Conservation (phyloP, 2,888 invertebrate species). For the Drosophila parthenogenetica region DNA sequence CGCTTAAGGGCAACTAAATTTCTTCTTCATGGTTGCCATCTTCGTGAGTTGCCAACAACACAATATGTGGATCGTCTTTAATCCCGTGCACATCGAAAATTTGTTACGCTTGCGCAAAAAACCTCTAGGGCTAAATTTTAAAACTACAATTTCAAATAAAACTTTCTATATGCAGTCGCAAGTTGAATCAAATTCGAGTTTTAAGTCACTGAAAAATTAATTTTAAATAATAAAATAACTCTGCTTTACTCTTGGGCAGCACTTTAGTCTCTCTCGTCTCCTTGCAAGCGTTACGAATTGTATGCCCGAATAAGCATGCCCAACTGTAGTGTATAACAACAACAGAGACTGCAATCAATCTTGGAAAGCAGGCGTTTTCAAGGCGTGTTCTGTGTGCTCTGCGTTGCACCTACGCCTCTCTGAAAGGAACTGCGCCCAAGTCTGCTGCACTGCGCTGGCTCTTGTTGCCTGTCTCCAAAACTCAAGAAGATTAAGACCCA, state of each 20-base stretch:
- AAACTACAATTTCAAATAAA: no score
- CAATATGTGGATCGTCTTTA: background rate
- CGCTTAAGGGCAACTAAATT: constrained; percentile 69
- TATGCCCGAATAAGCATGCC: background rate
- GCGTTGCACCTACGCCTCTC: constrained; percentile 83
- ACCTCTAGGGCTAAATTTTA: background rate
- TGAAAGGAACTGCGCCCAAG: constrained; percentile 50
- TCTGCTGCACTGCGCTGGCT: constrained; percentile 22
- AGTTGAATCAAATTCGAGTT: no score
- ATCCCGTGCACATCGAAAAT: background rate
- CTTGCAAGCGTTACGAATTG: background rate
- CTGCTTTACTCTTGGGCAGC: no score
- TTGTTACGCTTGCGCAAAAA: background rate
- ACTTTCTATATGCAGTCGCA: no score
- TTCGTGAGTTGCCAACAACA: constrained; percentile 65
- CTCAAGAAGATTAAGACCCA: constrained; percentile 73
- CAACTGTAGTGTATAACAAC: constrained; percentile 19
- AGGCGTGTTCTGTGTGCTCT: constrained; percentile 76
- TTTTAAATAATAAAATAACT: no score
- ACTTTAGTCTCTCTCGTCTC: no score
- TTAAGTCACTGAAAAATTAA: no score
- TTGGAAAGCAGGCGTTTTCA: constrained; percentile 65
- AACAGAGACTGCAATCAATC: constrained; percentile 72
- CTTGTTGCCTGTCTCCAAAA: constrained; percentile 26
- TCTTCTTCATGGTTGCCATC: constrained; percentile 55